phyloP scores from a whole-genome alignment of 2,888 invertebrate genomes.

The Dryomyza anilis region DNA sequence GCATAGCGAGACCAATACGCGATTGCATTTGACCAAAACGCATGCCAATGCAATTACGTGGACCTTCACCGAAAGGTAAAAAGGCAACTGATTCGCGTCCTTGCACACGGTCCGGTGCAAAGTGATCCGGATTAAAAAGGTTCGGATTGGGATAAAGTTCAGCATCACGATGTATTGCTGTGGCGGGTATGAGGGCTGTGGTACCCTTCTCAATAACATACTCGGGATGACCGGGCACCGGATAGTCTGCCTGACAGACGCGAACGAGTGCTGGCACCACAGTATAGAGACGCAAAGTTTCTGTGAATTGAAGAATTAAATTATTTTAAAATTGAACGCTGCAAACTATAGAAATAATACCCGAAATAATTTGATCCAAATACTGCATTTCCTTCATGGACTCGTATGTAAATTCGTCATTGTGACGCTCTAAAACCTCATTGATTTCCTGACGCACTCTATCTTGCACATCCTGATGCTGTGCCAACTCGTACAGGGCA shows the following conservation, averaged over 20 bases:
- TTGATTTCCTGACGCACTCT: slow-evolving; percentile 60
- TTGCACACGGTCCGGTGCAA: slow-evolving; percentile 64
- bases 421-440: slow-evolving; percentile 51
- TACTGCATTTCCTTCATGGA: slow-evolving; percentile 60
- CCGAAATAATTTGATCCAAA: slow-evolving; percentile 61
- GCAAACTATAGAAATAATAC: slow-evolving; percentile 42
- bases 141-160: slow-evolving; percentile 64
- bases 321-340: slow-evolving; percentile 20
- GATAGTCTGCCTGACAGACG: slow-evolving; percentile 63
- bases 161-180: slow-evolving; percentile 65
- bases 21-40: slow-evolving; percentile 55
- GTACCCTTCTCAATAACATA: slow-evolving; percentile 61
- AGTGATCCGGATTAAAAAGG: slow-evolving; percentile 68
- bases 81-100: slow-evolving; percentile 60
- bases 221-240: slow-evolving; percentile 62
- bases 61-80: slow-evolving; percentile 56
- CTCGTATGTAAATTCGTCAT: slow-evolving; percentile 59
- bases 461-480: slow-evolving; percentile 61
- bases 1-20: slow-evolving; percentile 45
- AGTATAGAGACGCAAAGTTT: slow-evolving; percentile 65
- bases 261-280: slow-evolving; percentile 63
- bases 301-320: slow-evolving; percentile 47
- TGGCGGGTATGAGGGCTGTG: slow-evolving; percentile 45
- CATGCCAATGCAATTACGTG: slow-evolving; percentile 53
- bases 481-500: slow-evolving; percentile 62